These are phyloP conservation scores for Popillia japonica DNA, from an alignment of 1,140 invertebrate species.

Conservation along the genomic window DNA sequence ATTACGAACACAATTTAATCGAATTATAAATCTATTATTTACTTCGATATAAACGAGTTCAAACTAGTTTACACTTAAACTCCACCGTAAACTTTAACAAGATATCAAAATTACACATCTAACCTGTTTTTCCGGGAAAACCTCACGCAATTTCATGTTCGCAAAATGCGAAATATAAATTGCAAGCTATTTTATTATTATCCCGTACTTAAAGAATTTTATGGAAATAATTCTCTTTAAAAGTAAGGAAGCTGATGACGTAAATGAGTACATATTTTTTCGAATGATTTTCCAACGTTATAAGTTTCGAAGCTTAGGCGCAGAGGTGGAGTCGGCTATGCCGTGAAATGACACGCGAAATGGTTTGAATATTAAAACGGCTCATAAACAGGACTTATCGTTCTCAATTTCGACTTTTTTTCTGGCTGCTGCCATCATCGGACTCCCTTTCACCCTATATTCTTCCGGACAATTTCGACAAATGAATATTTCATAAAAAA, in stretches of 20 bases:
- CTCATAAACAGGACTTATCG: conserved; percentile 4
- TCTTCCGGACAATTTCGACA: not conserved
- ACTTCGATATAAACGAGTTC: no score
- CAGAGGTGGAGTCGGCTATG: not conserved
- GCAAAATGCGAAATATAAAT: no score
- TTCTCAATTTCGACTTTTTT: not conserved
- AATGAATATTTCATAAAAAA: not conserved
- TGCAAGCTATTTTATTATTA: no score
- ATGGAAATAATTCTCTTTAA: not conserved
- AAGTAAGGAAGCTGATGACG: not conserved
- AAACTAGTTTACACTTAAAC: no score
- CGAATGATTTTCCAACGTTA: not conserved
- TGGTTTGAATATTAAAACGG: not conserved
- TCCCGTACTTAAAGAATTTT: not conserved
- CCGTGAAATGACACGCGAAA: not conserved
- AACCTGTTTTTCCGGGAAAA: no score
- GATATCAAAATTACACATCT: no score
- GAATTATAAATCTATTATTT: no score
- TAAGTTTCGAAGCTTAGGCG: not conserved
- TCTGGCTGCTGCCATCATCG: not conserved
- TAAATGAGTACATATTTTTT: not conserved
- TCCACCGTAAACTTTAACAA: no score
- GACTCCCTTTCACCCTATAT: not conserved
- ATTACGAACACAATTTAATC: no score
- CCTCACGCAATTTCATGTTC: no score